Percentiles rank a stretch among this genome's conserved stretches.
phyloP scores from a whole-genome alignment of 2,113 vertebrate genomes.

The Merops nubicus region DNA sequence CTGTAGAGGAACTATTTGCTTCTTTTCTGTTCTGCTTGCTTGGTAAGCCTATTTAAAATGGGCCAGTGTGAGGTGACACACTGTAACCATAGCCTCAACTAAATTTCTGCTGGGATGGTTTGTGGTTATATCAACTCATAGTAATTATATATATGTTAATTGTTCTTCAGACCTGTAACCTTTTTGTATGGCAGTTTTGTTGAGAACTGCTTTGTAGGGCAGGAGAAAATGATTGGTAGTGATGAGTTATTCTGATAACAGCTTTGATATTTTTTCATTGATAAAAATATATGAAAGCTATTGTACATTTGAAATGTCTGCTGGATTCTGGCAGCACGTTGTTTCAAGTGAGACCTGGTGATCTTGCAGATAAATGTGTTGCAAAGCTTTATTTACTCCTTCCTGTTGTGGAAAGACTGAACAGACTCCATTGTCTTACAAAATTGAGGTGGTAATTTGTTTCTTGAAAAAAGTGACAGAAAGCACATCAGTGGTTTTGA shows the following conservation, averaged over 20 bases:
- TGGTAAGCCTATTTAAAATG: neutral
- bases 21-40: neutral
- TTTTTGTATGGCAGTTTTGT: neutral
- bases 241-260: neutral
- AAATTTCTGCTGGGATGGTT: rapidly evolving
- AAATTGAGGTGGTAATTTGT: neutral
- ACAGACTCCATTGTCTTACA: neutral
- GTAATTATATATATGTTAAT: neutral
- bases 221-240: neutral
- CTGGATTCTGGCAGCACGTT: neutral
- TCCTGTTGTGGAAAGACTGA: neutral
- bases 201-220: neutral
- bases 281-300: neutral
- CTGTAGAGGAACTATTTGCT: neutral
- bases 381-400: neutral
- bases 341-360: neutral
- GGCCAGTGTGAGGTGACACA: neutral
- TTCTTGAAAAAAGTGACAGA: neutral
- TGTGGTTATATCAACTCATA: neutral
- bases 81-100: neutral
- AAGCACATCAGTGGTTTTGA: neutral
- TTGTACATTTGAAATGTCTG: neutral
- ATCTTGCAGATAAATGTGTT: neutral
- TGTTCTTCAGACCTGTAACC: neutral
- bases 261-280: neutral